Conservation (phyloP, 2,888 invertebrate species). For the Clitarchus hookeri region DNA sequence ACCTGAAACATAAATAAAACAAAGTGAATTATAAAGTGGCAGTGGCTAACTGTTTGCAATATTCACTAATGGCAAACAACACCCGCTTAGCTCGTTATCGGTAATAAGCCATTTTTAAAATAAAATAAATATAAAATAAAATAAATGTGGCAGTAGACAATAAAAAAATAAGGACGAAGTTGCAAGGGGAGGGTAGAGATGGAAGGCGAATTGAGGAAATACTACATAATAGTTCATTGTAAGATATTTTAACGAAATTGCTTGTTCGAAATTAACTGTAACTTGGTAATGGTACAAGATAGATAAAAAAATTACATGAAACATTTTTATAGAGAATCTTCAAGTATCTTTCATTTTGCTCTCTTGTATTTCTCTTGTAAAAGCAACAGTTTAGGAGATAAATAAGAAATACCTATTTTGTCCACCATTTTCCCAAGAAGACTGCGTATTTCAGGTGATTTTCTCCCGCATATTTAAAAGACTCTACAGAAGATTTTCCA, state of each 20-base stretch:
- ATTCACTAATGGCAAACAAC: too few species aligned
- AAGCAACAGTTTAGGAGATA: slow-evolving; percentile 17
- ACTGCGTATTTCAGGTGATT: slow-evolving; percentile 28
- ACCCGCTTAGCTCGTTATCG: too few species aligned
- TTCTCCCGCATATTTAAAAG: too few species aligned
- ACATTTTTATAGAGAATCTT: background rate
- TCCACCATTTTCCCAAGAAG: slow-evolving; percentile 16
- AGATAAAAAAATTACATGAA: background rate
- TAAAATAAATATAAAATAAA: too few species aligned
- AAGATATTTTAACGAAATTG: background rate
- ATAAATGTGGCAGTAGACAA: background rate
- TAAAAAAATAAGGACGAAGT: background rate
- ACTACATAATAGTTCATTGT: background rate
- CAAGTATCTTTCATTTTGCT: background rate
- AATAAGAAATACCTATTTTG: slow-evolving; percentile 19
- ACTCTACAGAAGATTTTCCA: too few species aligned
- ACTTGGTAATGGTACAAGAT: background rate
- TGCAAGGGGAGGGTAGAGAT: background rate
- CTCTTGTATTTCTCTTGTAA: slow-evolving; percentile 29
- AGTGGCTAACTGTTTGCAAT: too few species aligned
- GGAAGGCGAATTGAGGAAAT: background rate
- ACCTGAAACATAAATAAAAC: too few species aligned
- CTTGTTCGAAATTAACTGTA: background rate
- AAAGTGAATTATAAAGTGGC: too few species aligned
- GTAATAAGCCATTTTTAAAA: background rate